A percentile compares a stretch with the other conserved stretches of the same genome.
phyloP scores from a whole-genome alignment of 1,140 invertebrate genomes.

The Musca vetustissima region DNA sequence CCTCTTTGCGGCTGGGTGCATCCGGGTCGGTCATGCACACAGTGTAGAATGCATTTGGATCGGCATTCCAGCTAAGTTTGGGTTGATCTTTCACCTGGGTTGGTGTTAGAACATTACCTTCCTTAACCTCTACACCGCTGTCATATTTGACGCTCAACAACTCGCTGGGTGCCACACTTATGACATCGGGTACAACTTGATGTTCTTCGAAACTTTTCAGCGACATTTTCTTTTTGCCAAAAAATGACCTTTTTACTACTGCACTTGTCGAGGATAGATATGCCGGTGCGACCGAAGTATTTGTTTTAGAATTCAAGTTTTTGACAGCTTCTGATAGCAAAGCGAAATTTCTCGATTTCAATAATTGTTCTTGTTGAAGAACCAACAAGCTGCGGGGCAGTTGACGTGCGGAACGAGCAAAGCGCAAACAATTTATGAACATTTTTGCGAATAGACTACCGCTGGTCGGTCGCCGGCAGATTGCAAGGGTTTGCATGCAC shows the following conservation, averaged over 20 bases:
- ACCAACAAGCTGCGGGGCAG: background rate
- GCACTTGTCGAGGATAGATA: conserved; percentile 26
- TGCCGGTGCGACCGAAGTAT: background rate
- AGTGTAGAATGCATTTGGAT: conserved; percentile 68
- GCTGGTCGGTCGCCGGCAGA: no score
- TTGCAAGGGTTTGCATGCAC: no score
- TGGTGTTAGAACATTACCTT: conserved; percentile 69
- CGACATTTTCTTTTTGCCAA: conserved; percentile 31
- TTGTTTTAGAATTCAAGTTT: background rate
- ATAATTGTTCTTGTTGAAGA: background rate
- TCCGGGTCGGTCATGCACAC: conserved; percentile 66
- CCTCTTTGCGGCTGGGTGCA: conserved; percentile 73
- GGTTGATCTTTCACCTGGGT: conserved; percentile 73
- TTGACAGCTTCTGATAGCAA: conserved; percentile 4
- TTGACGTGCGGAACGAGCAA: background rate
- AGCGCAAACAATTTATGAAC: background rate
- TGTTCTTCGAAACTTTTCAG: conserved; percentile 33
- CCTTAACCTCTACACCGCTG: conserved; percentile 60
- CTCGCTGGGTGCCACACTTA: conserved; percentile 37
- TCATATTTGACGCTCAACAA: conserved; percentile 19
- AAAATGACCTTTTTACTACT: background rate
- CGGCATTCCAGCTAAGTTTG: conserved; percentile 66
- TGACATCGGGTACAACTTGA: conserved; percentile 49
- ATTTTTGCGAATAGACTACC: background rate
- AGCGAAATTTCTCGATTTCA: conserved; percentile 10